Base-by-base conservation (phyloP, 2,797 vertebrate genomes). In the Poeciliopsis infans region DNA sequence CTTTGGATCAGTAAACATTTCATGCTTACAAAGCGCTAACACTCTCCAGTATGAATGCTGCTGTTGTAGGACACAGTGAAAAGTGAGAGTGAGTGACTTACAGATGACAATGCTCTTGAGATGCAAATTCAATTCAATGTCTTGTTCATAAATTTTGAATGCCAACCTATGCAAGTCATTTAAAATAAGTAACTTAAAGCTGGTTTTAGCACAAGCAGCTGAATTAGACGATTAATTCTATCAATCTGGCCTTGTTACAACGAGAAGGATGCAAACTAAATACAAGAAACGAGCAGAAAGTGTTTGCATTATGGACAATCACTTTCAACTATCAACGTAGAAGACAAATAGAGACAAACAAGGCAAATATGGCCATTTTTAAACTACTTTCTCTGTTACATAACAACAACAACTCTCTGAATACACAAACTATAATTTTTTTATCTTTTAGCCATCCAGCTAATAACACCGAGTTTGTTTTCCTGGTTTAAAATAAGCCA, bases 401-500 rank as follows among this genome's bases (percentile, higher is more conserved):
- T 86, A 88, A 88, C 74, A 84, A 68, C 20, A 43, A 84, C 36
- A 85, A 68, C 72, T 80, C 73, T 76, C 76, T 79, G 49, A 75
- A 88, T 75, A 81, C 75, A 86, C 76, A 90, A 36, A 83, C 31
- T 80, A 78, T 74, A 76, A 81, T 80, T 82, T 46, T 43, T 85
- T 87, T 74, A 89, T 88, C 87, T 81, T 74, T 69, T 45, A 76
- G 81, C 83, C 75, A 74, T 84, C 53, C 41, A 3, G 49, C 85
- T 85, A 79, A 91, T 85, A 88, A 92, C 80, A 81, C 80, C 88
- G 79, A 76, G 53, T 85, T 88, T 39, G 72, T 91, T 89, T 86
- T 70, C 55, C 47, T 74, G 74, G 88, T 89, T 88, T 59, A 6
- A 86, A 94, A 89, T 81, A 86, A 88, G 83, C 79, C 80, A 31